These are phyloP conservation scores for Phocides pigmalion DNA, from an alignment of 1,140 invertebrate species.

Conservation along the genomic window DNA sequence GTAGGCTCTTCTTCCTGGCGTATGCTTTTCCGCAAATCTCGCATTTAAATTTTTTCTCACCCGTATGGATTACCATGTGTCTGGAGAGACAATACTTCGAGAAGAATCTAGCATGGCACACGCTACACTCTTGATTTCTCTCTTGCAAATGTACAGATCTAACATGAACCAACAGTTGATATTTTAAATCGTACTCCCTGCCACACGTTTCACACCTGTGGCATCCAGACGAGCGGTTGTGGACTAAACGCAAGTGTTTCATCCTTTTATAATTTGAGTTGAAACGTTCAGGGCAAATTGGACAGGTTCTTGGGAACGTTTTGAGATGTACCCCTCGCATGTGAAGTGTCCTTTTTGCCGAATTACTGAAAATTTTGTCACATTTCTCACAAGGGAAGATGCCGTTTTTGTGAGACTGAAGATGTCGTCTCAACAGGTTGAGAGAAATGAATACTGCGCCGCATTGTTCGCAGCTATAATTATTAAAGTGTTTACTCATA, in stretches of 20 bases:
- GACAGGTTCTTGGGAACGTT: constrained; percentile 54
- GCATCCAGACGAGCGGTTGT: constrained; percentile 54
- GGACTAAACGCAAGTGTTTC: constrained; percentile 62
- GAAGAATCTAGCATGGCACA: constrained; percentile 88
- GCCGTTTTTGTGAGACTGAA: constrained; percentile 71
- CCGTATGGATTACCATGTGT: constrained; percentile 88
- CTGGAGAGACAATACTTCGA: constrained; percentile 88
- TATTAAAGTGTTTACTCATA: constrained; percentile 75
- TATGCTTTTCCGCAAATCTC: constrained; percentile 85
- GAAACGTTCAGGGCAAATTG: constrained; percentile 68
- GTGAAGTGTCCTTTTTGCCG: constrained; percentile 56
- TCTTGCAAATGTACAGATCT: constrained; percentile 83
- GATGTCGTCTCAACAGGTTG: constrained; percentile 70
- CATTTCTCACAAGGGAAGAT: constrained; percentile 67
- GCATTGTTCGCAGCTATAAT: constrained; percentile 74
- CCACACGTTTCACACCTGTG: constrained; percentile 68
- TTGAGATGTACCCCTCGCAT: constrained; percentile 62
- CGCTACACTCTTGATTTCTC: constrained; percentile 78
- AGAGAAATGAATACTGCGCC: constrained; percentile 80
- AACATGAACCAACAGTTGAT: constrained; percentile 76
- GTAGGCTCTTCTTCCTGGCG: constrained; percentile 86
- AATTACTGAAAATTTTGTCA: constrained; percentile 67
- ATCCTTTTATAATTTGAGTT: constrained; percentile 67
- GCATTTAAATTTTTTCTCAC: constrained; percentile 85
- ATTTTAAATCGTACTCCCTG: constrained; percentile 62